Base-by-base conservation (phyloP, 35 echinoderm and acorn worm genomes). In the Lytechinus pictus region DNA sequence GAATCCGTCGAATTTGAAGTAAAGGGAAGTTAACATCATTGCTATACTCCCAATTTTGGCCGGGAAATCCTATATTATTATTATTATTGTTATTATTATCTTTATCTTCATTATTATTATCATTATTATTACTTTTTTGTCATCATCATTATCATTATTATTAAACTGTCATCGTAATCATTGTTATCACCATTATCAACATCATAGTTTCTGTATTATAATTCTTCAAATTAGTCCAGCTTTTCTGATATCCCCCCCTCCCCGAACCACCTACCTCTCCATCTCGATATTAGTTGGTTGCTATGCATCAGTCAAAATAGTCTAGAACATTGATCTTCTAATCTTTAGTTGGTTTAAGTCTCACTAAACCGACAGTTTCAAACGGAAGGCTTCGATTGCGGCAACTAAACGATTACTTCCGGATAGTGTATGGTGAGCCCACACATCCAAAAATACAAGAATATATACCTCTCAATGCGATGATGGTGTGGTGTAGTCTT, bases 221-320 rank as follows among this genome's bases (percentile, higher is more conserved):
- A 44, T 44, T 44, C 33, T 44, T 44, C 2, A 44, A 44, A 44
- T 44, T 44, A 44, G 33, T 44, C 33, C 33, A 44, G 33, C 33
- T 44, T 44, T 2, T 44, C 33, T 44, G 4, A 24, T 79, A 79
- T 24, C 66, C 66, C 66, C 66, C 66, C 66, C 12, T 79, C 19
- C 16, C 66, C 7, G n/a, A 79, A 16, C n/a, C n/a, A n/a, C n/a
- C n/a, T n/a, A n/a, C 66, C 16, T 79, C 16, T 7, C 66, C 66
- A 79, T n/a, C 66, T 79, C 21, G 66, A 79, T 79, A 79, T 79
- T 0, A 19, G 19, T 79, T 24, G 19, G 66, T 79, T 79, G 16
- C 66, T 79, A 79, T n/a, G 66, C 66, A 79, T 79, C 66, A 79
- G 66, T 79, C 66, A 79, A 79, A 79, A 79, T 79, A 79, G 66